Evolutionary conservation across 2,888 invertebrate species (phyloP), one percentile per base, ranked within the genome.

Genomic region (Tipula confusa): DNA sequence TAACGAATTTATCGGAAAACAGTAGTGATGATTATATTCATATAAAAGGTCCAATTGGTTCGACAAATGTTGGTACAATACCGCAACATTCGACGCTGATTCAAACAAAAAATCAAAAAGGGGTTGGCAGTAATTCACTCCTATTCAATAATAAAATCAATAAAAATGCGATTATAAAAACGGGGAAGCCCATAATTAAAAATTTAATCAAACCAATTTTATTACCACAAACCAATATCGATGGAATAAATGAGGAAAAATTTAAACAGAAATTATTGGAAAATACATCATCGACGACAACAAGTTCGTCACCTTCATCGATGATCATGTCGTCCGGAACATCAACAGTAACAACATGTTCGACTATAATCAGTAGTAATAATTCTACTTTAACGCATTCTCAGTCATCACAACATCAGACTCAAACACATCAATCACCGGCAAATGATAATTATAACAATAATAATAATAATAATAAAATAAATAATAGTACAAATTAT

Each of bases 61-160:
- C 94, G n/a, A 93, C 93, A 83, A 93, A 94, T 89, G 91, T 92
- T 85, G 94, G 94, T 85, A 94, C 93, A 38, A 91, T 93, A 86
- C 90, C 89, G 83, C 88, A 87, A 31, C 85, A 86, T 86, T 85
- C 85, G 80, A 85, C 85, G 82, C 84, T 85, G 29, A 85, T 84
- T 64, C 83, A 86, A 64, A 84, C 85, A 38, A 85, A 86, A 86
- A 84, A 85, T 84, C 85, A 85, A 84, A 86, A 86, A 84, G 84
- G 85, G 13, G 84, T 85, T 64, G 85, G 83, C 29, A 85, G 84
- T 33, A 43, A 64, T 36, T 24, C 82, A 15, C 15, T 38, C 29
- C 1, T 64, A 9, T 29, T 48, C 36, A 82, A 31, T 43, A 83
- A 80, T 83, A 43, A 82, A 83, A 18, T 83, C 29, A 29, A 79